These are phyloP conservation scores for Podarcis raffonei DNA, from an alignment of 2,113 vertebrate species.

Conservation along the genomic window DNA sequence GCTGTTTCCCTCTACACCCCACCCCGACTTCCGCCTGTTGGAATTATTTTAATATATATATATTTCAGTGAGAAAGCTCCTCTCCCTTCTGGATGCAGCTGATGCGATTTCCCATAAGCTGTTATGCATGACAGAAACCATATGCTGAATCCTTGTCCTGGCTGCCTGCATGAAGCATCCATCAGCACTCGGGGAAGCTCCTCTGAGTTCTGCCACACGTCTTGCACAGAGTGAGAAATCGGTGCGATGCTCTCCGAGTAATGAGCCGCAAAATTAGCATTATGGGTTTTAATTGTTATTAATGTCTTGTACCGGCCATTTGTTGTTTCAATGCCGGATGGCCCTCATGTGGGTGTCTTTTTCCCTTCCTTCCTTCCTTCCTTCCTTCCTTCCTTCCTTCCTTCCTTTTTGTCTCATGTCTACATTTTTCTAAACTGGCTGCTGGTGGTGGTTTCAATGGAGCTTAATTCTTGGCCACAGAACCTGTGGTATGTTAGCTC, in stretches of 20 bases:
- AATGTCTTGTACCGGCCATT: conserved; percentile 49
- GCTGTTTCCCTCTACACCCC: neutral
- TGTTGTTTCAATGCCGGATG: conserved; percentile 56
- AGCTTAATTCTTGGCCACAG: neutral
- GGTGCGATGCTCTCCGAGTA: conserved; percentile 51
- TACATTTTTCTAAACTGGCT: conserved; percentile 31
- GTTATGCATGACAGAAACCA: conserved; percentile 35
- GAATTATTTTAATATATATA: conserved; percentile 19
- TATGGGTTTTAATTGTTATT: conserved; percentile 73
- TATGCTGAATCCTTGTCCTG: conserved; percentile 43
- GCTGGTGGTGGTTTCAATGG: conserved; percentile 1
- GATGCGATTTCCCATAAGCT: conserved; percentile 31
- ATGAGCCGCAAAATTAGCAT: conserved; percentile 71
- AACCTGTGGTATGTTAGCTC: neutral
- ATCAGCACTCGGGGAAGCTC: neutral
- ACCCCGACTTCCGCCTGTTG: neutral
- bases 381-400: neutral
- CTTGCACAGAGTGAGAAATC: conserved; percentile 40
- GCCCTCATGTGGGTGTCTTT: conserved; percentile 33
- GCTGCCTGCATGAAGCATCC: conserved; percentile 26
- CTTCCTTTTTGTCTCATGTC: neutral
- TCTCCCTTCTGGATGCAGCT: conserved; percentile 35
- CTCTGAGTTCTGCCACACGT: neutral
- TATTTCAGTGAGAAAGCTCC: neutral
- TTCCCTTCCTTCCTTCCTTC: neutral